phyloP scores from a whole-genome alignment of 2,888 invertebrate genomes.

The Drosophila ustulata region DNA sequence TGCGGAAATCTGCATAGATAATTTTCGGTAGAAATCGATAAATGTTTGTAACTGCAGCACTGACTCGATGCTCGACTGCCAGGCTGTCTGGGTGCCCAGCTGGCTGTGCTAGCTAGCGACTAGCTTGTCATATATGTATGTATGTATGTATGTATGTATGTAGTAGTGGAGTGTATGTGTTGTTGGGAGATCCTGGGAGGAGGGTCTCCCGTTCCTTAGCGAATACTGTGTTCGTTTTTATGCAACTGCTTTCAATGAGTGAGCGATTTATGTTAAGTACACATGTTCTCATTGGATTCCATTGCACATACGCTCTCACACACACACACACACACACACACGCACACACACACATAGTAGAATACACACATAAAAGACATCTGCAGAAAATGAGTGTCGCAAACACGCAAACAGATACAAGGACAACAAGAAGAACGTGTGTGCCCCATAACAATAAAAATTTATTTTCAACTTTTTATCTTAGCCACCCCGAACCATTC shows the following conservation, averaged over 20 bases:
- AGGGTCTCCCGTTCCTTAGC: slow-evolving; percentile 35
- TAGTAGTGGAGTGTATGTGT: neutral
- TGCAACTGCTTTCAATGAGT: slow-evolving; percentile 79
- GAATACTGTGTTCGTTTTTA: slow-evolving; percentile 65
- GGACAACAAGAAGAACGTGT: slow-evolving; percentile 75
- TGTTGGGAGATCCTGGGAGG: slow-evolving; percentile 8
- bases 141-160: neutral
- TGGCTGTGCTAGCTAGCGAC: slow-evolving; percentile 14
- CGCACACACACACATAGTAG: slow-evolving; percentile 10
- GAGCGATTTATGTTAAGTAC: slow-evolving; percentile 80
- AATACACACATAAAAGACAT: slow-evolving; percentile 62
- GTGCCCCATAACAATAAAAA: slow-evolving; percentile 79
- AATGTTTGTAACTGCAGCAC: slow-evolving; percentile 68
- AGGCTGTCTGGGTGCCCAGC: neutral
- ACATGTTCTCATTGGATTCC: slow-evolving; percentile 79
- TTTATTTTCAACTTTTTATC: slow-evolving; percentile 80
- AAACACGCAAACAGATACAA: slow-evolving; percentile 80
- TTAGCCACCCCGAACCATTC: slow-evolving; percentile 38
- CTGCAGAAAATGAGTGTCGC: slow-evolving; percentile 78
- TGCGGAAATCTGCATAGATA: slow-evolving; percentile 74
- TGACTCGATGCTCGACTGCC: slow-evolving; percentile 33
- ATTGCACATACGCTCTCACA: slow-evolving; percentile 50
- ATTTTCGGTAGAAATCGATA: slow-evolving; percentile 72
- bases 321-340: slow-evolving; percentile 12
- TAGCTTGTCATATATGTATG: slow-evolving; percentile 11